Base-by-base conservation (phyloP, 2,797 vertebrate species). In the Thaleichthys pacificus region DNA sequence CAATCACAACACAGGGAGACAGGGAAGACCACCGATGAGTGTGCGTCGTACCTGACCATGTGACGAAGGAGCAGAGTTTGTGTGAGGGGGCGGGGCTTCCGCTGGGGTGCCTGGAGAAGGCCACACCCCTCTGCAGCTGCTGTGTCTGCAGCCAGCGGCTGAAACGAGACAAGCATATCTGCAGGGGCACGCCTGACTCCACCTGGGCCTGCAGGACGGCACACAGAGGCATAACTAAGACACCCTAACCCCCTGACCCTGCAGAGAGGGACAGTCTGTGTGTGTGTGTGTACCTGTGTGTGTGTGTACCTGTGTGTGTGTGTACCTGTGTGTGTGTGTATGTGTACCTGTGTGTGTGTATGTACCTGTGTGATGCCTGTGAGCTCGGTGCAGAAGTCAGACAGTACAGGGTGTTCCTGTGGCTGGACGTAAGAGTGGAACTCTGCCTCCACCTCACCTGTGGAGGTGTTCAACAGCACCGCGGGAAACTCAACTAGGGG, bases 361-460 rank as follows among this genome's bases (percentile, higher is more conserved):
- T 24, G 19, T 15, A 96, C 96, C 95, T 97, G 96, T 12, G 93
- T 94, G 73, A 98, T 99, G 47, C 97, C 97, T 0, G 97, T 99
- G 3, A 99, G 90, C 76, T 96, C 93, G 4, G 87, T 96, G 80
- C 97, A 99, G 87, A 99, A 99, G 3, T 85, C 85, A 0, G 97
- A 97, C 75, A 99, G 91, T 61, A 92, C 0, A 0, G 96, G 95
- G 26, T 95, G 95, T 28, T 99, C 97, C 70, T 97, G 94, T 2
- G 97, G 97, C 77, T 99, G 97, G 26, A 98, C 94, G 0, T 96
- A 99, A 0, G 83, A 77, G 74, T 97, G 97, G 86, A 98, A 99
- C 82, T 98, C 96, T 0, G 95, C 93, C 79, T 97, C 95, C 0
- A 93, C 82, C n/a, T 90, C 89, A 63, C 97, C 96, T 0, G 89